These are phyloP conservation scores for Leptopilina syphax DNA, from an alignment of 2,888 invertebrate genomes.

Conservation along the genomic window DNA sequence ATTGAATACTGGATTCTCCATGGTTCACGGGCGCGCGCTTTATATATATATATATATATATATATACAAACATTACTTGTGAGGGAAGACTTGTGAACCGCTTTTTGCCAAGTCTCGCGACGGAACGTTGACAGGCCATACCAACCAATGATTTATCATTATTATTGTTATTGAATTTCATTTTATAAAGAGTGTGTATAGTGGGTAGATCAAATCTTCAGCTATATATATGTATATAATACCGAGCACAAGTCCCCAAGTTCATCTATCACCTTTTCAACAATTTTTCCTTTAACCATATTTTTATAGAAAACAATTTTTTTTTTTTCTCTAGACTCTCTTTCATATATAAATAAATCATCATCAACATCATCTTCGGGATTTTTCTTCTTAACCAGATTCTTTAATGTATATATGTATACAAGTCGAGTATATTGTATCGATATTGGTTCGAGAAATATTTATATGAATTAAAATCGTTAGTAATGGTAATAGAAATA, in stretches of 20 bases:
- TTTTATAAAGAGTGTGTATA: not conserved
- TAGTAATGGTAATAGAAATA: too few species aligned
- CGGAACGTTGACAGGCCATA: constrained; percentile 20
- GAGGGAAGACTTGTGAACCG: constrained; percentile 28
- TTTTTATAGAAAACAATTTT: too few species aligned
- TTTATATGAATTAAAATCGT: not conserved
- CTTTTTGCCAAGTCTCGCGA: constrained; percentile 8
- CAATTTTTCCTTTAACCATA: too few species aligned
- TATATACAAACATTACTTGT: not conserved
- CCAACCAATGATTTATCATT: constrained; percentile 37
- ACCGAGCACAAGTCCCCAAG: not conserved
- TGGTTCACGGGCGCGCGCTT: constrained; percentile 10
- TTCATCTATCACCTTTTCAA: constrained; percentile 32
- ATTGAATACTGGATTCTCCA: constrained; percentile 20
- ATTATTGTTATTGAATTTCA: constrained; percentile 39
- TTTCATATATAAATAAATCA: constrained; percentile 5
- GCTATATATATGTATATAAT: not conserved
- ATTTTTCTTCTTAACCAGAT: not conserved
- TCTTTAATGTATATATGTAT: too few species aligned
- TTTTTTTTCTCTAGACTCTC: too few species aligned
- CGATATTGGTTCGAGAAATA: not conserved
- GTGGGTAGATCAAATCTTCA: constrained; percentile 6
- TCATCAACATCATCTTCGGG: not conserved
- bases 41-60: too few species aligned
- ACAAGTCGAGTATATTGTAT: not conserved